Base-by-base conservation (phyloP, 2,888 invertebrate species). In the Epirrita christyi region DNA sequence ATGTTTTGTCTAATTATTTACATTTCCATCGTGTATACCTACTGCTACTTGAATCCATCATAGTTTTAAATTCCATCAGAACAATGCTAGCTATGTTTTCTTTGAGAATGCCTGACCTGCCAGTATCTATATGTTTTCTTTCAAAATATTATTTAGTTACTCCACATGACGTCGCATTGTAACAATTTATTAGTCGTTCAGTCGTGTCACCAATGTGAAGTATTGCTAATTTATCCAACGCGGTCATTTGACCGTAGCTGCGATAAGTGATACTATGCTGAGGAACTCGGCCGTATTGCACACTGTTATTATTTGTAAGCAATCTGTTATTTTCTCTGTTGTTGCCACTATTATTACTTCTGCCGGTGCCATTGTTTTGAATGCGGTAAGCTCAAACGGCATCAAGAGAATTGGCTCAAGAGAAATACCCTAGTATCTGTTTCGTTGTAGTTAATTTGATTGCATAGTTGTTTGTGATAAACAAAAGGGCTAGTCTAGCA, bases 211-310 rank as follows among this genome's bases (percentile, higher is more conserved):
- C 13, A 21, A 13, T 34, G 41, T 50, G 34, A 55, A 50, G 45
- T 62, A 66, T 64, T 63, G 63, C 59, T 47, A 67, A 66, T 67
- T 67, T 71, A 21, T 21, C 45, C 51, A 28, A 55, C 55, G 66
- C 54, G 57, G 41, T 55, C 68, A 62, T 62, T 69, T 67, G 67
- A 64, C 68, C 66, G 67, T 69, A 66, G 49, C 72, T 66, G 61
- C 60, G 66, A 50, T 55, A 61, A 57, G 61, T 61, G 57, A 58
- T 63, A 63, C 38, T 37, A 54, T 54, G 60, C 55, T 50, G 42
- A 48, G 50, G 57, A 55, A 55, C 60, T 14, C 54, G 59, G 66
- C 59, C 61, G 43, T 59, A 57, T 47, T 51, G 49, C 41, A 50
- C 48, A 40, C 61, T 57, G 59, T 50, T 52, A 61, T 49, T 38